Evolutionary conservation across 1,140 invertebrate species (phyloP).

Genomic region (Lepidurus arcticus): DNA sequence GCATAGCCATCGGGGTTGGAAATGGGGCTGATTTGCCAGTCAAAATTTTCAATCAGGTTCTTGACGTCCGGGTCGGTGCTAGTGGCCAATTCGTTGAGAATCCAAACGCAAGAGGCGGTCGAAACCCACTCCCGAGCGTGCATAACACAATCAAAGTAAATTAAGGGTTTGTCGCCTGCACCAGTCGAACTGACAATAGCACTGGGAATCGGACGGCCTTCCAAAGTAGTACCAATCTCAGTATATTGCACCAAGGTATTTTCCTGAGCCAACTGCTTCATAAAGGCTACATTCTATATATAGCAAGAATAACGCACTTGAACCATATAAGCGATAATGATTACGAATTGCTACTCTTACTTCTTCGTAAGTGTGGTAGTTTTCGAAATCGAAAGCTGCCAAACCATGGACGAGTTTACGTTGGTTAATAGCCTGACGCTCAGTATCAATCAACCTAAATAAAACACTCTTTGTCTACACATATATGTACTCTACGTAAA

Average conservation of each 20-base stretch:
- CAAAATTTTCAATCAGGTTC: constrained; percentile 63
- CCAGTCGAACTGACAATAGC: constrained; percentile 26
- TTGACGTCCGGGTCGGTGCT: constrained; percentile 40
- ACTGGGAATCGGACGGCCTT: constrained; percentile 27
- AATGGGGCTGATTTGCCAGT: constrained; percentile 76
- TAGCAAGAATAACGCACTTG: neutral
- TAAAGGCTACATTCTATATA: constrained; percentile 23
- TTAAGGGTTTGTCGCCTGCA: constrained; percentile 33
- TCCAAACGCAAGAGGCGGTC: constrained; percentile 73
- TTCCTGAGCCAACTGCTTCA: constrained; percentile 20
- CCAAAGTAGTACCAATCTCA: constrained; percentile 6
- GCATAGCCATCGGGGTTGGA: constrained; percentile 82
- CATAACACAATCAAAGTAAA: constrained; percentile 56
- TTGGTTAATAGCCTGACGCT: constrained; percentile 14
- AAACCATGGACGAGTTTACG: neutral
- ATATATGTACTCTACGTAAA: neutral
- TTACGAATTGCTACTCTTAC: neutral
- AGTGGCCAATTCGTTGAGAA: constrained; percentile 64
- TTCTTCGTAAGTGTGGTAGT: constrained; percentile 35
- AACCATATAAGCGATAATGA: neutral
- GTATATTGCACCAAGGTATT: constrained; percentile 2
- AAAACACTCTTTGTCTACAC: neutral
- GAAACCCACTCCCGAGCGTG: constrained; percentile 91
- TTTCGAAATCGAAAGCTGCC: constrained; percentile 33
- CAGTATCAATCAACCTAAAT: constrained; percentile 8